Evolutionary conservation across 2,797 vertebrate genomes (phyloP), one percentile per base, ranked within the genome.

Genomic region (Pipistrellus pipistrellus): DNA sequence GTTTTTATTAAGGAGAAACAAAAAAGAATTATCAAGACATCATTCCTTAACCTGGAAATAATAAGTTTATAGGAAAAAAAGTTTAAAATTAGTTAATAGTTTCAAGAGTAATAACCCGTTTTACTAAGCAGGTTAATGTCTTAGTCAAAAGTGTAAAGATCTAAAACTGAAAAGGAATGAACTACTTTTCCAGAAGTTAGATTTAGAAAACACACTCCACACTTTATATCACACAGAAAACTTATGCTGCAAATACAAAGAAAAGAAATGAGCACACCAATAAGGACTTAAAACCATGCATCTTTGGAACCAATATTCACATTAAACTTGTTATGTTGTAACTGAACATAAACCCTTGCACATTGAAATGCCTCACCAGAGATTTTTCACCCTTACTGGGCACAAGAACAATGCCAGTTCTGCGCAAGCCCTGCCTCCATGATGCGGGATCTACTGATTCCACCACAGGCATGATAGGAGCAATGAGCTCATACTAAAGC

Each of bases 351-450:
- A 98, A 98, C 96, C 98, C 98, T 96, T 98, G 98, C 97, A 98
- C 98, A 99, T 98, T 99, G 98, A 98, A 98, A 98, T 98, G 98
- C 98, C 99, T 99, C 99, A 99, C 99, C 99, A 99, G 98, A 89
- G 98, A 98, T 98, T 99, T 99, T 99, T 98, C 98, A 97, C 98
- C 98, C 97, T 98, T 98, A 98, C 77, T 99, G 98, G 99, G 99
- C 98, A 99, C 99, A 98, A 99, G 99, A 99, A 99, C 99, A 99
- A 99, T 99, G 99, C 99, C 99, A 99, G 99, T 99, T 99, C 99
- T 99, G 99, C 99, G 99, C 98, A 99, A 99, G 99, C 99, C 99
- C 99, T 99, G 99, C 98, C 99, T 99, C 99, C 99, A 99, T 98
- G 99, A 99, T 98, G 99, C 98, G 98, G 99, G 99, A 99, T 99